phyloP scores from a whole-genome alignment of 2,888 invertebrate species.

The Mythimna loreyi region DNA sequence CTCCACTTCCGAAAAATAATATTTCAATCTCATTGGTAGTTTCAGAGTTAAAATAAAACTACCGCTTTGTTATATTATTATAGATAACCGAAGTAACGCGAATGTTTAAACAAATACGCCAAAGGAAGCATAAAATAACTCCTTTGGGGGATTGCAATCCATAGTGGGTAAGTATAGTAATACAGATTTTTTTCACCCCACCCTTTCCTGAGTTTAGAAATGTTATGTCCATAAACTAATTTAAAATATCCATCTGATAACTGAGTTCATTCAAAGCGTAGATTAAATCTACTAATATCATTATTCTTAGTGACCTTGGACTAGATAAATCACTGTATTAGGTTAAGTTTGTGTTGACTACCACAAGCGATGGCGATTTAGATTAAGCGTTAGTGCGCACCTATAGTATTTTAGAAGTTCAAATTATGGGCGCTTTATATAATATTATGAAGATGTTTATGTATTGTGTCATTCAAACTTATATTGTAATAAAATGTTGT shows the following conservation, averaged over 20 bases:
- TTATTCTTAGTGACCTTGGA: constrained; percentile 75
- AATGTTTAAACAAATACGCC: constrained; percentile 7
- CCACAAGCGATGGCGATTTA: constrained; percentile 62
- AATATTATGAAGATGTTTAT: constrained; percentile 59
- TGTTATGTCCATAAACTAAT: constrained; percentile 75
- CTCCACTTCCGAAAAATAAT: too few relatives aligned
- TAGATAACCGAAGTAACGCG: not conserved
- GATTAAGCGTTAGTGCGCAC: constrained; percentile 68
- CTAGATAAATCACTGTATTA: constrained; percentile 78
- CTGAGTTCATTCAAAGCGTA: constrained; percentile 72
- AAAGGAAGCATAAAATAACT: constrained; percentile 7
- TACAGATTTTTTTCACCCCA: constrained; percentile 73
- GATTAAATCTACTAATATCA: constrained; percentile 86
- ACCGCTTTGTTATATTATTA: too few relatives aligned
- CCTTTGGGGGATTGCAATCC: constrained; percentile 64
- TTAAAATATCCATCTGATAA: constrained; percentile 72
- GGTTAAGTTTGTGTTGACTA: constrained; percentile 73
- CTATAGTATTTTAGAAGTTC: constrained; percentile 55
- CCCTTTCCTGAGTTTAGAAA: constrained; percentile 78
- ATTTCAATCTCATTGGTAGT: too few relatives aligned
- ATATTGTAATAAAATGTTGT: constrained; percentile 16
- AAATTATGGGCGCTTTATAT: constrained; percentile 40
- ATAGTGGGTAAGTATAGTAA: constrained; percentile 79
- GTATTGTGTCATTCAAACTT: constrained; percentile 19
- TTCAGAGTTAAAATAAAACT: too few relatives aligned